Conservation (phyloP, 1,140 invertebrate species). For the Schmidtea mediterranea region DNA sequence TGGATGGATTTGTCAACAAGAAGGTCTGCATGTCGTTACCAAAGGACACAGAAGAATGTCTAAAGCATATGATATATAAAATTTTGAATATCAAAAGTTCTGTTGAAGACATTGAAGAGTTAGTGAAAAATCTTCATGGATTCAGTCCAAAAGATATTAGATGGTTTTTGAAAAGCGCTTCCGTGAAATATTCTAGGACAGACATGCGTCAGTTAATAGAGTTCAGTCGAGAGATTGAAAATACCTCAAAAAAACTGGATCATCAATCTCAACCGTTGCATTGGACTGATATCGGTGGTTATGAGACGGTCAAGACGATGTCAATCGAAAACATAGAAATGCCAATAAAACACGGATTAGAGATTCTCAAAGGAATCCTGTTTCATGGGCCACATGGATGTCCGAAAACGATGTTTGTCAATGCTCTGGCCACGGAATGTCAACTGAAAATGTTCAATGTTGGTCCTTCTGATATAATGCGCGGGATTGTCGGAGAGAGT, state of each 20-base stretch:
- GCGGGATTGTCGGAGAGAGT: background rate
- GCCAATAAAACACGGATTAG: too few relatives aligned
- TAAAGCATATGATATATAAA: too few relatives aligned
- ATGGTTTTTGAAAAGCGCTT: background rate
- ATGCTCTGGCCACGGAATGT: conserved; percentile 36
- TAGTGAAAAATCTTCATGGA: conserved; percentile 4
- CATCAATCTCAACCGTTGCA: background rate
- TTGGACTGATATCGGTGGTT: conserved; percentile 77
- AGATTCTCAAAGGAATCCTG: conserved; percentile 42
- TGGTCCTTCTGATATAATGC: conserved; percentile 33
- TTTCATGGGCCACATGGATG: conserved; percentile 48
- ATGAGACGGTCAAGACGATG: conserved; percentile 53
- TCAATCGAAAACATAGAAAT: conserved; percentile 45
- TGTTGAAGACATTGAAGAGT: too few relatives aligned
- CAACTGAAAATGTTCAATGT: conserved; percentile 40
- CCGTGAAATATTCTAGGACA: too few relatives aligned
- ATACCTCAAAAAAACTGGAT: too few relatives aligned
- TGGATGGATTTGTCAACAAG: too few relatives aligned
- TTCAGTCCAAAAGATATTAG: background rate
- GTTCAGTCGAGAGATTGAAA: too few relatives aligned
- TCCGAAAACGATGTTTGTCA: conserved; percentile 42
- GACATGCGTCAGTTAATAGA: too few relatives aligned
- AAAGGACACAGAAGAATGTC: too few relatives aligned
- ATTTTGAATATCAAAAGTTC: too few relatives aligned
- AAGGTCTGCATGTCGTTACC: too few relatives aligned